phyloP scores from a whole-genome alignment of 1,140 invertebrate genomes.

The Lasaia peninsularis region DNA sequence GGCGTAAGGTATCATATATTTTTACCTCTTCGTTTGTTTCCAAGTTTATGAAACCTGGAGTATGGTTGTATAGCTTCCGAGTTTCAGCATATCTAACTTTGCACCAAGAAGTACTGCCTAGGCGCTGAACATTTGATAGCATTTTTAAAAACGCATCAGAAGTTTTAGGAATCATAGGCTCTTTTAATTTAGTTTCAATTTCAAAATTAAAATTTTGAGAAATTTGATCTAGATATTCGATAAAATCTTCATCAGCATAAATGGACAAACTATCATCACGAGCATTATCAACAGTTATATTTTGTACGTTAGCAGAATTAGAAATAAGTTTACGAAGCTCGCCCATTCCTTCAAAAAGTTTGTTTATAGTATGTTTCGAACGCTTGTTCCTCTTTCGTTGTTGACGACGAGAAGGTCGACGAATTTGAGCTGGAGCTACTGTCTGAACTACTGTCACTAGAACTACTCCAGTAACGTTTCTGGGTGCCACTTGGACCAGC shows the following conservation, averaged over 20 bases:
- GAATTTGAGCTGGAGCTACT: no score
- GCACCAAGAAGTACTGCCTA: slow-evolving; percentile 24
- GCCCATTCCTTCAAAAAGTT: not conserved
- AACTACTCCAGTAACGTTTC: no score
- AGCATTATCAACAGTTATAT: not conserved
- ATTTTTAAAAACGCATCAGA: slow-evolving; percentile 22
- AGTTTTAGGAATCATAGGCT: slow-evolving; percentile 19
- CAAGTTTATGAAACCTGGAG: slow-evolving; percentile 24
- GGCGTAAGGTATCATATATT: slow-evolving; percentile 19
- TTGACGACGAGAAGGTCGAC: no score
- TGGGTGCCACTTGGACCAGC: no score
- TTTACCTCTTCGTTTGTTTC: slow-evolving; percentile 28
- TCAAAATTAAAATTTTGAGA: slow-evolving; percentile 16
- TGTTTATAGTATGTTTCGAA: no score
- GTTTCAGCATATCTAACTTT: slow-evolving; percentile 29
- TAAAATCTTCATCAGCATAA: not conserved
- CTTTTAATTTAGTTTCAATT: slow-evolving; percentile 26
- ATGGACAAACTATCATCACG: not conserved
- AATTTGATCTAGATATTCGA: not conserved
- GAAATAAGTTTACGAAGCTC: not conserved
- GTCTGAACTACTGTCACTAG: no score
- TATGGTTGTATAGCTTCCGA: slow-evolving; percentile 17
- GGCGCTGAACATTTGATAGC: slow-evolving; percentile 24
- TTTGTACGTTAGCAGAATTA: not conserved
- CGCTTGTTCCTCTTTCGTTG: no score